These are phyloP conservation scores for Musca domestica DNA, from an alignment of 1,140 invertebrate species.

Conservation along the genomic window DNA sequence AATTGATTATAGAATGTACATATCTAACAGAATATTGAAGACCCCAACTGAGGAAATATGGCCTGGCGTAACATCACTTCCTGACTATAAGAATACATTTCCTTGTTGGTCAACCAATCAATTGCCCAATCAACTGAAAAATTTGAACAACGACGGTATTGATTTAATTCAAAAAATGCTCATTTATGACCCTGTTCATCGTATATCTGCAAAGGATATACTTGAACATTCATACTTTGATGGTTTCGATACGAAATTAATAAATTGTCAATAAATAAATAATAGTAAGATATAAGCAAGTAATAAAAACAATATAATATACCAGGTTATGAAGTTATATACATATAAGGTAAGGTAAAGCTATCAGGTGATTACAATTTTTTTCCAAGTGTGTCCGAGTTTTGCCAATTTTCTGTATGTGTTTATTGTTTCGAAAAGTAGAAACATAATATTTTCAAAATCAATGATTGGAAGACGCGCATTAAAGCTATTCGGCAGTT, in stretches of 20 bases:
- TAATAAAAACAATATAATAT: no score
- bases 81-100: constrained; percentile 72
- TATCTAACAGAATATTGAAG: constrained; percentile 61
- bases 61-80: constrained; percentile 82
- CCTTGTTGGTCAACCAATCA: constrained; percentile 37
- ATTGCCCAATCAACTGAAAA: constrained; percentile 54
- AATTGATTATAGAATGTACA: no score
- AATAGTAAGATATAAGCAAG: no score
- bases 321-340: no score
- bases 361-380: no score
- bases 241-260: constrained; percentile 53
- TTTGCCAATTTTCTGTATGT: no score
- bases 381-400: no score
- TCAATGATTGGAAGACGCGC: no score
- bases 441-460: no score
- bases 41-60: constrained; percentile 87
- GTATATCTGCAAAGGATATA: constrained; percentile 69
- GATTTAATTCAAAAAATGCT: constrained; percentile 75
- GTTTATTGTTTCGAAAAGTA: no score
- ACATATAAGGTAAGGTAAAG: no score
- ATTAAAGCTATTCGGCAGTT: no score
- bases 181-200: constrained; percentile 69
- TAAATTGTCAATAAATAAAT: not conserved
- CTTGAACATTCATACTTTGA: constrained; percentile 73
- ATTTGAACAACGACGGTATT: constrained; percentile 64